phyloP scores from a whole-genome alignment of 2,113 vertebrate genomes.

The Passerina amoena region DNA sequence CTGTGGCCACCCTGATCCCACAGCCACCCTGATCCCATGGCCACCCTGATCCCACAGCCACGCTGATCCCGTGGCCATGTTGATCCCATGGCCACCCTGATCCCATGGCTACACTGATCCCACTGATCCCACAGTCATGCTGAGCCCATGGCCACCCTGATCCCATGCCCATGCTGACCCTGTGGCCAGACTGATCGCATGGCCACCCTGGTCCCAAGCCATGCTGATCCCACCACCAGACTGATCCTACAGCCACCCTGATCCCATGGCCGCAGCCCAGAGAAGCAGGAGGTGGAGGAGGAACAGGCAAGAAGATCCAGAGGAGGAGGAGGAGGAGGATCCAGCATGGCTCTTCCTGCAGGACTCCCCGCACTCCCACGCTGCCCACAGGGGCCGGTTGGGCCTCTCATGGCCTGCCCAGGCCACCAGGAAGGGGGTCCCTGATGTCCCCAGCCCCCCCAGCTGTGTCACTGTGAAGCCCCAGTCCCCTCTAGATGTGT shows the following conservation, averaged over 20 bases:
- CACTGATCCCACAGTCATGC: fast-evolving
- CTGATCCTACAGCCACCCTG: fast-evolving
- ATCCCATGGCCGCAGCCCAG: fast-evolving
- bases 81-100: too few species aligned
- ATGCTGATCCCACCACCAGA: fast-evolving
- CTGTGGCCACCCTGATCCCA: fast-evolving
- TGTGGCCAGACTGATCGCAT: fast-evolving
- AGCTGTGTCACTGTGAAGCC: conserved; percentile 13
- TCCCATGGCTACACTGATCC: fast-evolving
- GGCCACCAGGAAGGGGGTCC: not conserved
- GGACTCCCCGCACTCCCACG: fast-evolving
- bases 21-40: fast-evolving
- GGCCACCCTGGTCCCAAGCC: fast-evolving
- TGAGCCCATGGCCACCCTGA: fast-evolving
- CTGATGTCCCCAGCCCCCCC: not conserved
- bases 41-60: fast-evolving
- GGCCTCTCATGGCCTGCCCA: not conserved
- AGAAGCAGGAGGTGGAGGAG: not conserved
- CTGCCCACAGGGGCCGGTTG: fast-evolving
- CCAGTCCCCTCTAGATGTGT: not conserved
- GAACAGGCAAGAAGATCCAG: fast-evolving
- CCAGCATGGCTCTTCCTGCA: not conserved
- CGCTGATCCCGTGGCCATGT: fast-evolving
- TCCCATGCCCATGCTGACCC: fast-evolving
- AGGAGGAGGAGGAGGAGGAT: not conserved